Base-by-base conservation (phyloP, 2,113 vertebrate genomes). In the Collichthys lucidus region DNA sequence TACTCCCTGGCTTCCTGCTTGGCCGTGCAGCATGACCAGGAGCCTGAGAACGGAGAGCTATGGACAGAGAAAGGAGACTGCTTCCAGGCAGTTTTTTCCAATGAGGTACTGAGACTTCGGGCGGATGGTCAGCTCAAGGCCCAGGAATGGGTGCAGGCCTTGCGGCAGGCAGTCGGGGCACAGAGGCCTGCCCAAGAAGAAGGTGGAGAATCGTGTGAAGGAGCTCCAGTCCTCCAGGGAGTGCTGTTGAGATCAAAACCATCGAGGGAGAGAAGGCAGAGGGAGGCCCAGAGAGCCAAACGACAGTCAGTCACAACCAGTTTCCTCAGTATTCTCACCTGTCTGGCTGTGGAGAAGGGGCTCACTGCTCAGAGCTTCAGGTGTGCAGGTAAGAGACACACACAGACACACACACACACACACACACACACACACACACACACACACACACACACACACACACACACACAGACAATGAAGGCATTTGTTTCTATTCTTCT, bases 331-430 rank as follows among this genome's bases (percentile, higher is more conserved):
- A 98, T 99, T 80, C 96, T 99, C 86, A 98, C 97, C 26, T 97
- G 97, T 0, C 92, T 99, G 86, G 97, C 98, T 73, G 93, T 98
- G 84, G 98, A 99, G 91, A 97, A 97, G 89, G 98, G 98, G 8
- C 97, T 99, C 67, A 99, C 98, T 0, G 96, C 97, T 72, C 98
- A 99, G 94, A 97, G 97, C 95, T 99, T 99, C 96, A 96, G 95
- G 88, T 99, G 98, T 95, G 98, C 98, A 97, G 98, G 98, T 98
- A 94, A 92, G 83, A 70, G 35, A 26, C 44, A 16, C 17, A 4
- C 70, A 57, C 68, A 22, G 24, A 61, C 6, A 49, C 20, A 80
- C 10, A 44, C 26, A 24, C 29, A n/a, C 68, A 46, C 60, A 12
- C 7, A 56, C n/a, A 59, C 5, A 56, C 11, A 46, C 0, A 12